These are phyloP conservation scores for Drosophila multiciliata DNA, from an alignment of 2,888 invertebrate genomes.

Conservation along the genomic window DNA sequence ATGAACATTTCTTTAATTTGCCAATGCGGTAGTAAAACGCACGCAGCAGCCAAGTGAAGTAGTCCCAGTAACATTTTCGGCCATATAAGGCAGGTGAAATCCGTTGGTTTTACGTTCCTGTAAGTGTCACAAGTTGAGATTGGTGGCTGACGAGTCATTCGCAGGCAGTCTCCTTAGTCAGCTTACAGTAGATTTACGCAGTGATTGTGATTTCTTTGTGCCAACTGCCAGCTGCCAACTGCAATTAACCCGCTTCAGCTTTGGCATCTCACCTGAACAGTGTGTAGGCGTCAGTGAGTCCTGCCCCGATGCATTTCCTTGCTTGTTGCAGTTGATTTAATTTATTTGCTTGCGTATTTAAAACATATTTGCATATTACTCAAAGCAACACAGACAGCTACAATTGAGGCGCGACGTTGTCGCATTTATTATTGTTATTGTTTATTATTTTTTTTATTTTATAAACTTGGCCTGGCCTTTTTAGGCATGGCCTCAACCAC, in stretches of 20 bases:
- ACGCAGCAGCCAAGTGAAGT: constrained; percentile 43
- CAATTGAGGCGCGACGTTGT: constrained; percentile 61
- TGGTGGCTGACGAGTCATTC: constrained; percentile 57
- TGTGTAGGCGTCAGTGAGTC: constrained; percentile 48
- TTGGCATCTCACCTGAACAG: constrained; percentile 15
- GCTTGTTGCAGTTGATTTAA: constrained; percentile 63
- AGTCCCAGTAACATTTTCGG: constrained; percentile 35
- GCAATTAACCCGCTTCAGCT: constrained; percentile 69
- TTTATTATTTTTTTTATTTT: constrained; percentile 28
- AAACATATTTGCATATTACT: constrained; percentile 77
- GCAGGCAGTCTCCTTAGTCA: constrained; percentile 33
- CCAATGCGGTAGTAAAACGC: constrained; percentile 19
- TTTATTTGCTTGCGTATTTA: constrained; percentile 72
- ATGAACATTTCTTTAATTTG: constrained; percentile 55
- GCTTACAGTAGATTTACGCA: constrained; percentile 65
- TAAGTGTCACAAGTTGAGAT: constrained; percentile 41
- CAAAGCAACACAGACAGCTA: constrained; percentile 57
- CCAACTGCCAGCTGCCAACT: constrained; percentile 47
- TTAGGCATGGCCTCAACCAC: constrained; percentile 66
- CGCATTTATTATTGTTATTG: constrained; percentile 68
- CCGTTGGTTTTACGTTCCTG: constrained; percentile 32
- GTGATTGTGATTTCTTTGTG: constrained; percentile 68
- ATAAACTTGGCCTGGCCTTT: constrained; percentile 74
- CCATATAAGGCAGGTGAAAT: constrained; percentile 72
- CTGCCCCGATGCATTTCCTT: constrained; percentile 68